Evolutionary conservation across 2,797 vertebrate genomes (phyloP).

Genomic region (Platyrinchus mystaceus): DNA sequence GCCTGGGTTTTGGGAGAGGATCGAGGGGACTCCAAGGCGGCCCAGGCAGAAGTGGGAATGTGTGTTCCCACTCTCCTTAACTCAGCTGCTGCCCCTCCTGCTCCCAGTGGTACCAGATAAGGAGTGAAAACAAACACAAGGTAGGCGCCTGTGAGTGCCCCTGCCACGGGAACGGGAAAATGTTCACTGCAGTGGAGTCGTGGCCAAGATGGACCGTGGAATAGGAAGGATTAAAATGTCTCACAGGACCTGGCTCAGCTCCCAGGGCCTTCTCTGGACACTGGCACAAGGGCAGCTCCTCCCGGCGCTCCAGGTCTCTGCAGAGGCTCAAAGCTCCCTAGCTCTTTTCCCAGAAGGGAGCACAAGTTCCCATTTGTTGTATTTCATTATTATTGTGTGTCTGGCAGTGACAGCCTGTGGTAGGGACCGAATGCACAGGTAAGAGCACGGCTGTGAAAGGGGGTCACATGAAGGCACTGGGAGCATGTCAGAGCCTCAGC

Average conservation of each 20-base stretch:
- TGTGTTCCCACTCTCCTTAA: not conserved
- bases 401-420: not conserved
- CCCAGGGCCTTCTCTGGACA: not conserved
- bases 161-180: not conserved
- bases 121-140: slow-evolving; percentile 3
- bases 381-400: not conserved
- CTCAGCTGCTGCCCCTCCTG: not conserved
- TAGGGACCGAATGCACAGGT: not conserved
- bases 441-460: not conserved
- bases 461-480: not conserved
- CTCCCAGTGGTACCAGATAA: slow-evolving; percentile 4
- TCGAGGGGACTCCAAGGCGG: not conserved
- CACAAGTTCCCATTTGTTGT: not conserved
- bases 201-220: not conserved
- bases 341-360: not conserved
- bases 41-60: not conserved
- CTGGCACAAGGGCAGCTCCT: slow-evolving; percentile 6
- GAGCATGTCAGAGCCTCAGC: not conserved
- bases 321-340: not conserved
- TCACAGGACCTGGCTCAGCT: not conserved
- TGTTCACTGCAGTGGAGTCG: not conserved
- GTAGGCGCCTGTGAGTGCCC: not conserved
- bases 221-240: not conserved
- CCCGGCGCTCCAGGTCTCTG: not conserved
- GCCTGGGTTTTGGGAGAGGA: not conserved